Evolutionary conservation across 2,113 vertebrate species (phyloP).

Genomic region (Neoarius graeffei): DNA sequence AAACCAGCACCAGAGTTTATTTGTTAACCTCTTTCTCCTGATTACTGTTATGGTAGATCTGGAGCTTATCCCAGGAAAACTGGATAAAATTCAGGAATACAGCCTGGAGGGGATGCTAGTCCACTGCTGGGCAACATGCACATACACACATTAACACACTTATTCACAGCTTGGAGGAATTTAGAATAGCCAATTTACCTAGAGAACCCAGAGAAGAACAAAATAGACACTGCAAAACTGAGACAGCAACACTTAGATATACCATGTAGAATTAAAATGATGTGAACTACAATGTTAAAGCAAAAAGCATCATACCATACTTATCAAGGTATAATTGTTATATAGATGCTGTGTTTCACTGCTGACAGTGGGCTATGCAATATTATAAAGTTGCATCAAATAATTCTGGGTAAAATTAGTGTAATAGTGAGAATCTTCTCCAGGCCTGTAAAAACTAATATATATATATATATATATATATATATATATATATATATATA

Average conservation of each 20-base stretch:
- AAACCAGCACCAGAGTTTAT: not conserved
- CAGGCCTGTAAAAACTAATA: too few relatives aligned
- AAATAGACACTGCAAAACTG: not conserved
- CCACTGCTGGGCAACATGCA: not conserved
- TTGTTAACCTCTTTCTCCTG: not conserved
- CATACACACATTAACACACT: not conserved
- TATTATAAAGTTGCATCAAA: too few relatives aligned
- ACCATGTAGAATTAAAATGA: not conserved
- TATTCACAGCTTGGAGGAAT: too few relatives aligned
- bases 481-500: too few relatives aligned
- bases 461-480: too few relatives aligned
- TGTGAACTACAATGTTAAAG: not conserved
- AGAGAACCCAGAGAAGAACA: not conserved
- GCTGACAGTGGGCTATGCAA: not conserved
- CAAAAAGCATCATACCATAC: not conserved
- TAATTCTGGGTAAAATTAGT: too few relatives aligned
- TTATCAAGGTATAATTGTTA: not conserved
- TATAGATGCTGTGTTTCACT: not conserved
- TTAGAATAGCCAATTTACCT: not conserved
- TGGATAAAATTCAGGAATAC: too few relatives aligned
- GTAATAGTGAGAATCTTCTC: too few relatives aligned
- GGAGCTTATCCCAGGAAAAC: not conserved
- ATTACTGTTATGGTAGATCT: not conserved
- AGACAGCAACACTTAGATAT: not conserved
- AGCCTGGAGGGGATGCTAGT: not conserved